These are phyloP conservation scores for Flexamia atlantica DNA, from an alignment of 2,888 invertebrate species.

Conservation along the genomic window DNA sequence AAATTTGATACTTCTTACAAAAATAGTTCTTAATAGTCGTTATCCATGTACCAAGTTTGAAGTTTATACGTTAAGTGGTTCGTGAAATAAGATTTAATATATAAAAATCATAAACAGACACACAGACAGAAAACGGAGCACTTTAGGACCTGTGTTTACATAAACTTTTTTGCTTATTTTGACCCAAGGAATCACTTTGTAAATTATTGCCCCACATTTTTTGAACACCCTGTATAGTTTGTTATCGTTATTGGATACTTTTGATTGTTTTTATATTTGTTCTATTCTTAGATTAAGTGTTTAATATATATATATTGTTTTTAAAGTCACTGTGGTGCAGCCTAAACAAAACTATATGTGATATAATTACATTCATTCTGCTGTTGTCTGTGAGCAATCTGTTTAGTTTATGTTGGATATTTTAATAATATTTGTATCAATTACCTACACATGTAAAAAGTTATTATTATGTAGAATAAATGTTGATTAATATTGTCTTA, in stretches of 20 bases:
- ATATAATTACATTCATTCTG: constrained; percentile 27
- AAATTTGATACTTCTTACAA: no score
- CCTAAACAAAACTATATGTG: constrained; percentile 52
- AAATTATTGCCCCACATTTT: no score
- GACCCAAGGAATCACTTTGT: no score
- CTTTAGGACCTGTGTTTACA: no score
- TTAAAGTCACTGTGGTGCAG: constrained; percentile 10
- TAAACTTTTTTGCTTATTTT: no score
- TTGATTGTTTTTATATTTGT: constrained; percentile 32
- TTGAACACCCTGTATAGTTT: neutral
- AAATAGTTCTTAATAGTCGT: no score
- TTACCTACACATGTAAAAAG: neutral
- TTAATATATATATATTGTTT: neutral
- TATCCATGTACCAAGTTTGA: no score
- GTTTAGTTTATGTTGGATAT: constrained; percentile 8
- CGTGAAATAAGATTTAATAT: no score
- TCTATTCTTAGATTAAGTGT: neutral
- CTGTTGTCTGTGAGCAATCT: neutral
- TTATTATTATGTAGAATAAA: constrained; percentile 35
- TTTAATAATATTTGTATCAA: constrained; percentile 25
- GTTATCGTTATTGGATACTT: constrained; percentile 26
- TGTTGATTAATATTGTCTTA: constrained; percentile 7
- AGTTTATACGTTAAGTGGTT: no score
- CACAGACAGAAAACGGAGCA: no score
- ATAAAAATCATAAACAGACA: no score